Evolutionary conservation across 2,888 invertebrate genomes (phyloP), one percentile per base, ranked within the genome.

Genomic region (Acholoe squamosa): DNA sequence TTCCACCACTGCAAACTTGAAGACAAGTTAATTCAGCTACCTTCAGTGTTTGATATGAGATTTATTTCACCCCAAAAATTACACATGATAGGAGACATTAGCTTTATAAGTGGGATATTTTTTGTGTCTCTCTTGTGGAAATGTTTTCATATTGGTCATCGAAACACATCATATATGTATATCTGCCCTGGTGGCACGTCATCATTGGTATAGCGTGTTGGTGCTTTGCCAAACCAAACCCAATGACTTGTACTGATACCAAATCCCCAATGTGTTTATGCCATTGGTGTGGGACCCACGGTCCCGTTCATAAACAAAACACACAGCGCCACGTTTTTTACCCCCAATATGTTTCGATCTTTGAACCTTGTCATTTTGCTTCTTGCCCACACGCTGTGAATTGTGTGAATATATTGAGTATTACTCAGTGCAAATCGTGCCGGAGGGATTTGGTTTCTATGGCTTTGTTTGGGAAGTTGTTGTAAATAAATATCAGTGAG

Each of bases 121-220:
- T 61, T 61, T 61, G 3, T 7, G n/a, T n/a, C n/a, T n/a, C 14
- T n/a, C 61, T n/a, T n/a, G 19, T 25, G 71, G 71, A 71, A 25
- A 28, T 71, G 71, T 71, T n/a, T 71, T 71, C 28, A 28, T 71
- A 71, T 71, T 71, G 71, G 71, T 71, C 71, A 71, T 71, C 71
- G 71, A 71, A 71, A 28, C 71, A 71, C 31, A 28, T 61, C 19
- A 61, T 71, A 71, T 5, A 71, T 71, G 28, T 71, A 25, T 71
- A 16, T 14, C 28, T 10, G 5, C 43, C 43, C 10, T n/a, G n/a
- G 14, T 67, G 16, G 14, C 28, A 28, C 71, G 71, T 71, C 71
- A 71, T 71, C 71, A 28, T 28, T 14, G 71, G 25, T 71, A 25
- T 71, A 71, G 1, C 25, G 71, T n/a, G 25, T 28, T 71, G 71